Conservation (phyloP, 2,113 vertebrate species). For the Oxyura jamaicensis region DNA sequence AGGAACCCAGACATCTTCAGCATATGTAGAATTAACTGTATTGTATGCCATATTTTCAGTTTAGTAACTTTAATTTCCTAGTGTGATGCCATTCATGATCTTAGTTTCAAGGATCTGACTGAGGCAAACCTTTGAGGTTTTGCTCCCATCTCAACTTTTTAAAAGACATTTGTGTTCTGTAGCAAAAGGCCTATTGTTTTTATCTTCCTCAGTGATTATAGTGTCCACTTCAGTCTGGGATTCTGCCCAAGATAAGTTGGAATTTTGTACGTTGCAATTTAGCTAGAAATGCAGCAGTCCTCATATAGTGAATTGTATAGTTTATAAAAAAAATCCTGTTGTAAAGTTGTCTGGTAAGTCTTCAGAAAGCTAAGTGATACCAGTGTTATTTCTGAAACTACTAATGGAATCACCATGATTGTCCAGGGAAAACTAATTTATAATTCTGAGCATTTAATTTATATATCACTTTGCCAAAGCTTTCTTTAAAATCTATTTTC, state of each 20-base stretch:
- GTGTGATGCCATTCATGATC: background rate
- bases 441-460: conserved; percentile 68
- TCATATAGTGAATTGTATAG: conserved; percentile 25
- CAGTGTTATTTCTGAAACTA: conserved; percentile 60
- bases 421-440: conserved; percentile 72
- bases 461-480: conserved; percentile 50
- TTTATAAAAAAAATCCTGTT: conserved; percentile 59
- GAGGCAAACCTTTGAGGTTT: background rate
- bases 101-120: background rate
- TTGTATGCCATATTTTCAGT: background rate
- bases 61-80: background rate
- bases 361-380: conserved; percentile 66
- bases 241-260: background rate
- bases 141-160: background rate
- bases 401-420: conserved; percentile 71
- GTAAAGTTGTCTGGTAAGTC: conserved; percentile 59
- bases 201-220: background rate
- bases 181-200: background rate
- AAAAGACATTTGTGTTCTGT: background rate
- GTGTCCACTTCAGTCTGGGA: conserved; percentile 45
- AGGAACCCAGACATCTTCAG: background rate
- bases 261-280: conserved; percentile 27
- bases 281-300: conserved; percentile 60
- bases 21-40: background rate
- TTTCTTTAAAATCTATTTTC: conserved; percentile 61